Base-by-base conservation (phyloP, 2,113 vertebrate genomes). In the Tetrao urogallus region DNA sequence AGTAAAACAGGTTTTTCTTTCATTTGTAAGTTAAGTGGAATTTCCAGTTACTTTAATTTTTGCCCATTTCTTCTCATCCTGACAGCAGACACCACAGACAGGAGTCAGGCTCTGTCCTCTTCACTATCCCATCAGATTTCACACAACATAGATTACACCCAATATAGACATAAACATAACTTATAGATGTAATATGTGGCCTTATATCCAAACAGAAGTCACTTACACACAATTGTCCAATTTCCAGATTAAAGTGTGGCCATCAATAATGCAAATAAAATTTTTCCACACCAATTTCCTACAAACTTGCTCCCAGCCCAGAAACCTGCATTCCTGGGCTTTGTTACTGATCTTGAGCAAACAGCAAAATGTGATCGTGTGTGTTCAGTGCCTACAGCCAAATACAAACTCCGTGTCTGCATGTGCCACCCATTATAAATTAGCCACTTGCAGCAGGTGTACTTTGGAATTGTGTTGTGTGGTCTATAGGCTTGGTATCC, bases 261-360 rank as follows among this genome's bases (percentile, higher is more conserved):
- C 63, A 6, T n/a, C 61, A 52, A 17, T 45, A 64, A 74, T 21
- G 50, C 27, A 56, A 73, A 86, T 73, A 30, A 67, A 70, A 71
- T 27, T 9, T 52, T 63, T 21, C 38, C 24, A 11, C 1, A 27
- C 2, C 25, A 32, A 50, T 45, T 45, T 66, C 36, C 73, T 48
- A 61, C 13, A 22, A 88, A 73, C 8, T 64, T 60, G 18, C 47
- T 80, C 58, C 73, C 83, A 70, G 60, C 8, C 7, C 47, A 24
- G 10, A 74, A 42, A 42, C 1, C 12, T 32, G 10, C 8, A 2
- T 43, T 36, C 43, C 1, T 8, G 34, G 0, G 5, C 61, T 74
- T 11, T 8, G 21, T 28, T 20, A 25, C 30, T 3, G 11, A 30
- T 13, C 50, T 86, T 56, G 50, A 15, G 42, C 42, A 63, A 50